Base-by-base conservation (phyloP, 2,888 invertebrate genomes). In the Beris chalybata region DNA sequence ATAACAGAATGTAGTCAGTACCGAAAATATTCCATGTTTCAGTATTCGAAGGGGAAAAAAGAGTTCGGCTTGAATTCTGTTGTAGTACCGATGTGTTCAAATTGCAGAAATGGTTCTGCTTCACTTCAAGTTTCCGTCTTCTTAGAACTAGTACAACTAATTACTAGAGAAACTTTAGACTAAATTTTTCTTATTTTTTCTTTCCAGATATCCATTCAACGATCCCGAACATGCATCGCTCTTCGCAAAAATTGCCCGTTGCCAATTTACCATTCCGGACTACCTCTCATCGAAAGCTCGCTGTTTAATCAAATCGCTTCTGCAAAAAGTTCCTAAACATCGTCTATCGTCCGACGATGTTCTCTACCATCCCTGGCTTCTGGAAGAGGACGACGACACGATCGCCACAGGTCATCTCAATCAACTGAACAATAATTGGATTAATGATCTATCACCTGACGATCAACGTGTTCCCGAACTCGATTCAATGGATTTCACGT, bases 201-300 rank as follows among this genome's bases (percentile, higher is more conserved):
- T 22, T 66, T 83, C 0, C 85, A 89, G 94, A 81, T 96, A 96
- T 83, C 96, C 96, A 15, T 96, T 96, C 85, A 94, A 93, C 82
- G 95, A 95, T 80, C 87, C 89, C 0, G 93, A 93, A 79, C 95
- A 94, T 76, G 88, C 89, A 67, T 89, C 89, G 58, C 84, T 96
- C 64, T 95, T 96, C 82, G 89, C 89, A 70, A 93, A 94, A 83
- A 95, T 95, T 75, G 89, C 93, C 5, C 87, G 91, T 66, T 95
- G 95, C 4, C 88, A 89, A 78, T 95, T 90, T 82, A 86, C 88
- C 65, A 88, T 95, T 73, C 94, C 95, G 30, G 93, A 94, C 75
- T 88, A 88, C 74, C 80, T 95, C 70, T 91, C 93, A 68, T 87
- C 92, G 54, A 85, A 90, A 64, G 93, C 93, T 67, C 88, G 91